Conservation (phyloP, 2,113 vertebrate genomes). For the Megatriorchis doriae region DNA sequence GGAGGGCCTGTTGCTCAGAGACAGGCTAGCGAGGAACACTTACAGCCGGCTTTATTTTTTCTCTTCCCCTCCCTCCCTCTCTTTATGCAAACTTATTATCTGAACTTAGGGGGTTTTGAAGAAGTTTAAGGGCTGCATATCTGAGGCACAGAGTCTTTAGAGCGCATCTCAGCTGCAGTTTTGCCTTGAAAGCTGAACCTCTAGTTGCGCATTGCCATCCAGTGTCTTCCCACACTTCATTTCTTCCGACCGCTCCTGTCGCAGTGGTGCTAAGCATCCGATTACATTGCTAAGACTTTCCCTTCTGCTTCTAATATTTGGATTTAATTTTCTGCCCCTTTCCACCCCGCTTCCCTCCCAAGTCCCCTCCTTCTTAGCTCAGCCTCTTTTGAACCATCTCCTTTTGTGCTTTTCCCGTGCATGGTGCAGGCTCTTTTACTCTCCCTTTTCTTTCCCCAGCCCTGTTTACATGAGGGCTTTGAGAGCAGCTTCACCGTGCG, state of each 20-base stretch:
- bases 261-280: not conserved
- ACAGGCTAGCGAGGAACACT: conserved; percentile 41
- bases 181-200: conserved; percentile 22
- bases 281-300: not conserved
- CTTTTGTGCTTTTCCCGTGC: conserved; percentile 69
- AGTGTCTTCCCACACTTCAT: conserved; percentile 10
- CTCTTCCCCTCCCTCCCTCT: conserved; percentile 10
- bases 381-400: conserved; percentile 70
- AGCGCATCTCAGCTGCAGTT: not conserved
- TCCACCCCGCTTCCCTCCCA: not conserved
- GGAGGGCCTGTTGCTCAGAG: conserved; percentile 57
- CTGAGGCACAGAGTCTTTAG: not conserved
- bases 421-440: conserved; percentile 66
- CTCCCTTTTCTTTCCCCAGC: conserved; percentile 64
- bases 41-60: conserved; percentile 1
- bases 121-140: conserved; percentile 38
- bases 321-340: conserved; percentile 56
- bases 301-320: conserved; percentile 63
- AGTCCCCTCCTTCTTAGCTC: conserved; percentile 52
- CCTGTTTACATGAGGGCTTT: conserved; percentile 74
- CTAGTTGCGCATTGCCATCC: conserved; percentile 50
- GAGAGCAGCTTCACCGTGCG: conserved; percentile 67
- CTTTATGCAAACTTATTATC: conserved; percentile 63
- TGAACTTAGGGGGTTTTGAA: conserved; percentile 26
- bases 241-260: conserved; percentile 1